Evolutionary conservation across 2,888 invertebrate genomes (phyloP).

Genomic region (Timandra comae): DNA sequence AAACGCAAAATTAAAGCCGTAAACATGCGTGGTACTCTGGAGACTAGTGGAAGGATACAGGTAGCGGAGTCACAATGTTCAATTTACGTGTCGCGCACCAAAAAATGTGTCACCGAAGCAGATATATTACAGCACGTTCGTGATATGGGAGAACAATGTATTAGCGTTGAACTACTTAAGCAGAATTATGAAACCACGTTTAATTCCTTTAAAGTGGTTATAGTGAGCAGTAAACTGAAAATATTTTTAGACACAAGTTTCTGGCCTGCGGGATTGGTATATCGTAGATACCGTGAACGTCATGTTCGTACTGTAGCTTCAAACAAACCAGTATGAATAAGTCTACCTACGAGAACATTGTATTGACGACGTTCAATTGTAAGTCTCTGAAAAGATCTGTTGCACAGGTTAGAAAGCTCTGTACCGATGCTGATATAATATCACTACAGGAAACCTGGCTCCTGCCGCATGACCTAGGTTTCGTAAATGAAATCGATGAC

Average conservation of each 20-base stretch:
- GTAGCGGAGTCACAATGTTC: neutral
- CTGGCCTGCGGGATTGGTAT: neutral
- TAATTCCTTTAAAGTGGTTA: neutral
- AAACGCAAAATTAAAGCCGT: neutral
- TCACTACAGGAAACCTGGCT: neutral
- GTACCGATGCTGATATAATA: neutral
- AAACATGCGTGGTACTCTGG: neutral
- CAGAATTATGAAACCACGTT: neutral
- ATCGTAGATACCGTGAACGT: neutral
- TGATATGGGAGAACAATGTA: neutral
- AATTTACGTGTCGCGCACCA: neutral
- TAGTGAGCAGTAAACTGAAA: neutral
- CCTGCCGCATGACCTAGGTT: neutral
- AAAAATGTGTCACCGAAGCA: neutral
- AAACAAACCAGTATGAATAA: neutral
- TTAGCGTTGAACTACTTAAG: neutral
- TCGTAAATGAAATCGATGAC: neutral
- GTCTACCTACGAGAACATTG: neutral
- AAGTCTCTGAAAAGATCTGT: neutral
- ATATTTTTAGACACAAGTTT: neutral
- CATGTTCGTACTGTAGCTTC: neutral
- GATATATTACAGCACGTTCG: neutral
- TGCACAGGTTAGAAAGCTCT: neutral
- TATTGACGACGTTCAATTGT: neutral
- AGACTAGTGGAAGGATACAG: neutral